These are phyloP conservation scores for Diachasma alloeum DNA, from an alignment of 1,140 invertebrate genomes.

Conservation along the genomic window DNA sequence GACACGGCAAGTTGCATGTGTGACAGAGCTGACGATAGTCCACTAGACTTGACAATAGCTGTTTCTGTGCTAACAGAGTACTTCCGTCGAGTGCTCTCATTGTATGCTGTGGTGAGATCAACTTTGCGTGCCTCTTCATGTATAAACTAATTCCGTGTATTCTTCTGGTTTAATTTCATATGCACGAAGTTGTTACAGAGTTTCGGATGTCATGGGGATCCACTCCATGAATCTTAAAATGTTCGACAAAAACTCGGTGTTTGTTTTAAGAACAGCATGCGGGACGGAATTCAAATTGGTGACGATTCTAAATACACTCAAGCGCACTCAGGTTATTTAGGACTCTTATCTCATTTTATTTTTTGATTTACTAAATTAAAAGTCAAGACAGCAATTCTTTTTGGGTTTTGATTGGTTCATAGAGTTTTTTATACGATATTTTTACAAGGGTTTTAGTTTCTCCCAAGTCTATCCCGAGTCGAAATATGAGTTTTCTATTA, in stretches of 20 bases:
- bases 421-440: no score
- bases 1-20: constrained; percentile 54
- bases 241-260: no score
- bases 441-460: no score
- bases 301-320: no score
- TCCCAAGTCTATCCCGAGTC: no score
- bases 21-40: constrained; percentile 60
- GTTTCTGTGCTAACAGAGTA: constrained; percentile 62
- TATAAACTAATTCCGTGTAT: neutral
- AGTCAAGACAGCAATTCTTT: neutral
- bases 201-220: no score
- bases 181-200: no score
- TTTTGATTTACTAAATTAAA: neutral
- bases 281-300: no score
- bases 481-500: no score
- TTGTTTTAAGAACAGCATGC: no score
- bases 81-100: constrained; percentile 48
- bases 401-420: no score
- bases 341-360: neutral
- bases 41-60: constrained; percentile 57
- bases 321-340: neutral
- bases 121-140: constrained; percentile 12
- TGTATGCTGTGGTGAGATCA: neutral
- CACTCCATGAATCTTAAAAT: no score
- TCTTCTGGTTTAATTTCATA: neutral